Evolutionary conservation across 2,888 invertebrate species (phyloP).

Genomic region (Nebria brevicollis): DNA sequence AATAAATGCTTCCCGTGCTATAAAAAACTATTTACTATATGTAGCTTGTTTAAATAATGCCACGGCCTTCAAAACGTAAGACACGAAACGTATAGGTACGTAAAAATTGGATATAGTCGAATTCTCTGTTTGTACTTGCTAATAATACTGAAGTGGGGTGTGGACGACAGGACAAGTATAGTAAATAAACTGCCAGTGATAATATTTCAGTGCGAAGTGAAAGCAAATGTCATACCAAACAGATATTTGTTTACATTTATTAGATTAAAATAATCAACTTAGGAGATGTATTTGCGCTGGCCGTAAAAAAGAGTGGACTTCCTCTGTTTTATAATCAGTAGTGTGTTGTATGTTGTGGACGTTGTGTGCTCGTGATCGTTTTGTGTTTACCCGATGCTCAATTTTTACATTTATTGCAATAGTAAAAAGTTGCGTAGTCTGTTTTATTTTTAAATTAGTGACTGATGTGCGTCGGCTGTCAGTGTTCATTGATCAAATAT

Average conservation of each 20-base stretch:
- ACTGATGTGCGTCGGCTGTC: not conserved
- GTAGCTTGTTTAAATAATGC: not conserved
- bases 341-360: conserved; percentile 25
- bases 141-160: not conserved
- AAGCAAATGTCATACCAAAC: conserved; percentile 12
- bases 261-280: conserved; percentile 34
- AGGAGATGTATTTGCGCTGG: conserved; percentile 39
- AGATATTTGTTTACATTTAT: conserved; percentile 31
- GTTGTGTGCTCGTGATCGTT: conserved; percentile 29
- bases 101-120: not conserved
- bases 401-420: not conserved
- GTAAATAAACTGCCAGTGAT: not conserved
- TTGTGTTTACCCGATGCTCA: conserved; percentile 17
- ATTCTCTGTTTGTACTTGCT: not conserved
- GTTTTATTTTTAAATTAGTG: not conserved
- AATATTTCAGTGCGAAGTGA: conserved; percentile 15
- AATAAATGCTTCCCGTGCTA: not conserved
- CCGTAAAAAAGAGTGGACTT: conserved; percentile 39
- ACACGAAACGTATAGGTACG: not conserved
- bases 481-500: not conserved
- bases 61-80: not conserved
- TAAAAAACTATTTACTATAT: not conserved
- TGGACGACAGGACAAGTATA: not conserved
- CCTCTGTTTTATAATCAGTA: conserved; percentile 27
- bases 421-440: not conserved